Evolutionary conservation across 2,113 vertebrate genomes (phyloP).

Genomic region (Plecturocebus donacophilus): DNA sequence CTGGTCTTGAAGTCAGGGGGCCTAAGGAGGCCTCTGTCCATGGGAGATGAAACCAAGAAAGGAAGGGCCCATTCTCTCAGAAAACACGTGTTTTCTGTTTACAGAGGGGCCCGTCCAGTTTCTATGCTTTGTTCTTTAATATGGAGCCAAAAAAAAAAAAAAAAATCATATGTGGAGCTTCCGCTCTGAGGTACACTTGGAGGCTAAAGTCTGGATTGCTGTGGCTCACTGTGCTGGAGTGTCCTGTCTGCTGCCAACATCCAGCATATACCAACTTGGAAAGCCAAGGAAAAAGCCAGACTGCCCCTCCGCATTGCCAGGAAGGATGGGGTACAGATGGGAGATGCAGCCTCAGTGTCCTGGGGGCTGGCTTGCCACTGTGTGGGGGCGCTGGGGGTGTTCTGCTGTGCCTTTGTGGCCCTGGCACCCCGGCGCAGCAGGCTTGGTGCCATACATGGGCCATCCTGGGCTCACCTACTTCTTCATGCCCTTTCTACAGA

Average conservation of each 20-base stretch:
- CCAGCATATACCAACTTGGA: not conserved
- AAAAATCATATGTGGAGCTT: slow-evolving; percentile 4
- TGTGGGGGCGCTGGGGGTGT: fast-evolving
- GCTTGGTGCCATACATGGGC: no score
- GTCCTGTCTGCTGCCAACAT: not conserved
- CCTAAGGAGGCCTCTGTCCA: slow-evolving; percentile 30
- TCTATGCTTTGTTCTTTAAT: slow-evolving; percentile 71
- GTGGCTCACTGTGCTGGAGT: not conserved
- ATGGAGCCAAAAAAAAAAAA: slow-evolving; percentile 58
- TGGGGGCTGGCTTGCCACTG: not conserved
- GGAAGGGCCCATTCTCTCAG: slow-evolving; percentile 38
- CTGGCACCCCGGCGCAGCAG: not conserved
- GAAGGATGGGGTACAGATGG: not conserved
- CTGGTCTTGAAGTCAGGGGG: not conserved
- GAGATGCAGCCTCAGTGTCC: no score
- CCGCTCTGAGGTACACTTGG: slow-evolving; percentile 32
- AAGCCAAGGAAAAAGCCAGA: not conserved
- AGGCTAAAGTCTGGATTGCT: slow-evolving; percentile 20
- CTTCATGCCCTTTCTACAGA: not conserved
- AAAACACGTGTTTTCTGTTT: slow-evolving; percentile 75
- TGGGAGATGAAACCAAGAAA: not conserved
- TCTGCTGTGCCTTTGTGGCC: not conserved
- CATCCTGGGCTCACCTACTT: not conserved
- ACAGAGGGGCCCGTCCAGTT: slow-evolving; percentile 56
- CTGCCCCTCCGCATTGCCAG: not conserved